A percentile compares a stretch with the other conserved stretches of the same genome.
These are phyloP conservation scores for Nibea albiflora DNA, from an alignment of 2,113 vertebrate species.

Conservation along the genomic window DNA sequence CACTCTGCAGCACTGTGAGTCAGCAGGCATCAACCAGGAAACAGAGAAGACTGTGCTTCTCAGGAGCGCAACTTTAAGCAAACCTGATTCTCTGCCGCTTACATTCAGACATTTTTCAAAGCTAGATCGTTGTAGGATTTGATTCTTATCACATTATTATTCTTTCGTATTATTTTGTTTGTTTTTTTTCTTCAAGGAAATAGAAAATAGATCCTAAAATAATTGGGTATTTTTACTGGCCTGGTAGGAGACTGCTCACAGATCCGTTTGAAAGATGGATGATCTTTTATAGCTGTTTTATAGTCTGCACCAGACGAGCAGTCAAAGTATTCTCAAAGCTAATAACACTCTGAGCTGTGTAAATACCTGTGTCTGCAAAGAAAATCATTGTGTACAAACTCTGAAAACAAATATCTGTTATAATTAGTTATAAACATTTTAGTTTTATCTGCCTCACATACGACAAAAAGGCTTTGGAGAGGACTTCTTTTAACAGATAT, in stretches of 20 bases:
- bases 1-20: constrained; percentile 70
- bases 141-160: neutral
- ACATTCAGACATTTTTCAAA: neutral
- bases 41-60: constrained; percentile 16
- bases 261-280: neutral
- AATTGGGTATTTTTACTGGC: neutral
- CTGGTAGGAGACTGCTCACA: constrained; percentile 4
- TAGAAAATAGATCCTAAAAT: too few relatives aligned
- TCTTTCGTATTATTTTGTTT: neutral
- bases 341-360: neutral
- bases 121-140: neutral
- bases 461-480: neutral
- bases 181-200: neutral
- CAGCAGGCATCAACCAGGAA: constrained; percentile 65
- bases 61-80: constrained; percentile 4
- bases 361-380: neutral
- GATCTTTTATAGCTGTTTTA: neutral
- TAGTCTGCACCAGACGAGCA: neutral
- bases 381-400: neutral
- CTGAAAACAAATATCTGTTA: neutral
- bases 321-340: neutral
- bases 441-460: neutral
- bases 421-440: too few relatives aligned
- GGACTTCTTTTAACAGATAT: neutral
- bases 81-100: constrained; percentile 4